A percentile compares a stretch with the other conserved stretches of the same genome.
These are phyloP conservation scores for Neodiprion lecontei DNA, from an alignment of 1,140 invertebrate species.

Conservation along the genomic window DNA sequence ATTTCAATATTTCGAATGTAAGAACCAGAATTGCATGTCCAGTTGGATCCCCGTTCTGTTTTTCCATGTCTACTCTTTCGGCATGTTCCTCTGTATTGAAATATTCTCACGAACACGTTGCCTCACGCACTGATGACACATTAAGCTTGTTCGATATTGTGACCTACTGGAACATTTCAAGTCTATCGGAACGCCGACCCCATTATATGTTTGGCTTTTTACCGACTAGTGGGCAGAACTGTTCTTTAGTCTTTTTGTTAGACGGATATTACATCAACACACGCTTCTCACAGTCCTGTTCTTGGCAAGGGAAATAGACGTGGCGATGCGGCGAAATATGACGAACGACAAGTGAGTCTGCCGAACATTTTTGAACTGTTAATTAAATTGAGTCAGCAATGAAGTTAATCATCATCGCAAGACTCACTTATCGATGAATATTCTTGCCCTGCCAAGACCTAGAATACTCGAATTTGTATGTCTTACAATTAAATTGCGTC, in stretches of 20 bases:
- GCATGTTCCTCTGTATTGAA: slow-evolving; percentile 14
- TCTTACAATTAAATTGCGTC: too few relatives aligned
- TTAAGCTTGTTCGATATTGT: slow-evolving; percentile 46
- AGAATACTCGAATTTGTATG: too few relatives aligned
- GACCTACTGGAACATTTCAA: slow-evolving; percentile 63
- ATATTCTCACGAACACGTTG: slow-evolving; percentile 11
- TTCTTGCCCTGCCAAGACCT: too few relatives aligned
- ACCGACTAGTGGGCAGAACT: slow-evolving; percentile 42
- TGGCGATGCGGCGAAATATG: too few relatives aligned
- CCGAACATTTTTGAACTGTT: too few relatives aligned
- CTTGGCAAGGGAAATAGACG: too few relatives aligned
- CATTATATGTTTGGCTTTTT: slow-evolving; percentile 46
- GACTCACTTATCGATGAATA: too few relatives aligned
- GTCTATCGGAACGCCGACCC: slow-evolving; percentile 38
- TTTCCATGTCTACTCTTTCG: slow-evolving; percentile 17
- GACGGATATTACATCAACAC: slow-evolving; percentile 14
- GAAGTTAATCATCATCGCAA: too few relatives aligned
- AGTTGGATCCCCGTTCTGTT: neutral
- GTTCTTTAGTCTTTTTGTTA: slow-evolving; percentile 36
- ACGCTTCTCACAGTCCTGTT: too few relatives aligned
- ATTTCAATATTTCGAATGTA: too few relatives aligned
- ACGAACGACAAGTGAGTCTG: too few relatives aligned
- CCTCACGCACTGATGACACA: slow-evolving; percentile 12
- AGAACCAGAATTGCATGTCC: neutral
- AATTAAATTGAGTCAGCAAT: too few relatives aligned